phyloP scores from a whole-genome alignment of 2,888 invertebrate genomes.

The Mayetiola destructor region DNA sequence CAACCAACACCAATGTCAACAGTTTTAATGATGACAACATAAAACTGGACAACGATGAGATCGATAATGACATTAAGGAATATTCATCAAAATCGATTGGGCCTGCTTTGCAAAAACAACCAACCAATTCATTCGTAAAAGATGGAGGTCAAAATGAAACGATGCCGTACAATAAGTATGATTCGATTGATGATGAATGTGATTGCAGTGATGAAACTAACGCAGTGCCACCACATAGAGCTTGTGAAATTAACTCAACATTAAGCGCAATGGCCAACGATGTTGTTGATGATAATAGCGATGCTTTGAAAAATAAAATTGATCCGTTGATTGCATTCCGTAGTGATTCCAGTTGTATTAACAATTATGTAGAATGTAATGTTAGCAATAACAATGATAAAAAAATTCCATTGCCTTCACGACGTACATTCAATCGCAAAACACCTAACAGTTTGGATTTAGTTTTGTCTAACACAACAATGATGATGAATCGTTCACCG shows the following conservation, averaged over 20 bases:
- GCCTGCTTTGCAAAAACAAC: neutral
- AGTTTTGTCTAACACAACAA: neutral
- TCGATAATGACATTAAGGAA: constrained; percentile 16
- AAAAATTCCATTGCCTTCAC: neutral
- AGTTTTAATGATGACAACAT: constrained; percentile 13
- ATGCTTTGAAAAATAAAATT: neutral
- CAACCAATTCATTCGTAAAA: neutral
- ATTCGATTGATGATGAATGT: constrained; percentile 3
- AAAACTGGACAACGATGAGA: no score
- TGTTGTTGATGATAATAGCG: neutral
- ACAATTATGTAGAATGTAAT: neutral
- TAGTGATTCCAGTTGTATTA: neutral
- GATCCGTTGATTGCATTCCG: neutral
- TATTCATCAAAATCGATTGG: constrained; percentile 15
- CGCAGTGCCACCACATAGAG: no score
- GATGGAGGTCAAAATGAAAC: neutral
- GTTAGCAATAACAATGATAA: neutral
- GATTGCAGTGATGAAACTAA: constrained; percentile 4
- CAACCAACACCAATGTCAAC: constrained; percentile 18
- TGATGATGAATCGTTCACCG: neutral
- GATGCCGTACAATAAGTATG: constrained; percentile 12
- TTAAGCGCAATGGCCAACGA: neutral
- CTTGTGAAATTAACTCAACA: neutral
- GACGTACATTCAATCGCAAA: neutral
- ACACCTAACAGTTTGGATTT: constrained; percentile 17